These are phyloP conservation scores for Brenthis hecate DNA, from an alignment of 2,888 invertebrate genomes.

Conservation along the genomic window DNA sequence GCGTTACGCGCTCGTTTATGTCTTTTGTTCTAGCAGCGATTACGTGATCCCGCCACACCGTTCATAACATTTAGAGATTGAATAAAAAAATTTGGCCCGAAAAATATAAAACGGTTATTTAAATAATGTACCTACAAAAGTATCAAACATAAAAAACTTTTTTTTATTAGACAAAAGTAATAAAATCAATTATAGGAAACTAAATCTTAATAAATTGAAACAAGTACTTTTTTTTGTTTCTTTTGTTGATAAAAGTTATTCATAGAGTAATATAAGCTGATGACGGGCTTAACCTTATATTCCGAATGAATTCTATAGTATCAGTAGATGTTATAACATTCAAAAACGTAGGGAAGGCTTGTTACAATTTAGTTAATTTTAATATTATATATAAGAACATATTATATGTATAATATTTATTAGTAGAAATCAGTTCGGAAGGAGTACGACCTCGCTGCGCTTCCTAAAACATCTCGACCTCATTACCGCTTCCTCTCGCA, in stretches of 20 bases:
- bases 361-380: background rate
- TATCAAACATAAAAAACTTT: too few species aligned
- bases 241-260: too few species aligned
- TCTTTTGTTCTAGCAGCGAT: constrained; percentile 31
- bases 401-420: constrained; percentile 13
- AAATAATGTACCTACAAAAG: background rate
- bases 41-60: constrained; percentile 19
- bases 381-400: constrained; percentile 1
- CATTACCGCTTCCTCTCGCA: constrained; percentile 60
- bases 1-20: constrained; percentile 33
- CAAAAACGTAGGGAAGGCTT: background rate
- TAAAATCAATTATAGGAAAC: too few species aligned
- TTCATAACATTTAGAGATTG: constrained; percentile 11
- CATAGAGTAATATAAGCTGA: too few species aligned
- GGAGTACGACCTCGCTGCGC: constrained; percentile 52
- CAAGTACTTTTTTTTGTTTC: too few species aligned
- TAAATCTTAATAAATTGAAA: too few species aligned
- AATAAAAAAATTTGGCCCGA: constrained; percentile 4
- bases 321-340: too few species aligned
- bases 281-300: too few species aligned
- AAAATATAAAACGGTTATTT: constrained; percentile 6
- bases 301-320: too few species aligned
- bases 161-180: too few species aligned
- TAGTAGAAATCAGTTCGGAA: constrained; percentile 32
- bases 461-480: constrained; percentile 62